Evolutionary conservation across 2,888 invertebrate species (phyloP).

Genomic region (Dolichopus griseipennis): DNA sequence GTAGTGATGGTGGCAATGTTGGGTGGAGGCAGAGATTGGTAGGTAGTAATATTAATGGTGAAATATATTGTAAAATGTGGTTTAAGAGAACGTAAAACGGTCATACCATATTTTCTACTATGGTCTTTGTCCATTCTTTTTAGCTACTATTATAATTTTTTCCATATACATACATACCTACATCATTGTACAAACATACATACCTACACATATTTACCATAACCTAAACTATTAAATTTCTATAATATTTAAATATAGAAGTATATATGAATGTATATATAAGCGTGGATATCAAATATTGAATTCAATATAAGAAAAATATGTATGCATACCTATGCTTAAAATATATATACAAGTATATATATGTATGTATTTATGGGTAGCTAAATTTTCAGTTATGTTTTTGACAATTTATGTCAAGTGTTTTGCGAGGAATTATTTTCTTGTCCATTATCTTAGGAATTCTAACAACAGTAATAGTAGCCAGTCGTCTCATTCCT

Average conservation of each 20-base stretch:
- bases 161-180: background rate
- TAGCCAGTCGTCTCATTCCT: background rate
- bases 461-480: background rate
- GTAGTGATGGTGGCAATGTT: background rate
- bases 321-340: background rate
- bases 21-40: too few relatives aligned
- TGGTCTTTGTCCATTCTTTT: background rate
- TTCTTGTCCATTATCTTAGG: conserved; percentile 12
- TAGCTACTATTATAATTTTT: conserved; percentile 3
- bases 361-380: background rate
- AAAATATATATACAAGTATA: background rate
- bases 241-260: background rate
- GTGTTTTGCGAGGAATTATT: conserved; percentile 10
- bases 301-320: background rate
- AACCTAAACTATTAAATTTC: background rate
- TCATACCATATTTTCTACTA: background rate
- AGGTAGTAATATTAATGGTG: background rate
- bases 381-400: conserved; percentile 9
- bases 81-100: background rate
- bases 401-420: conserved; percentile 13
- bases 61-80: background rate
- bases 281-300: background rate
- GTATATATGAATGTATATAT: background rate
- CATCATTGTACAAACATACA: background rate
- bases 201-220: background rate